phyloP scores from a whole-genome alignment of 2,888 invertebrate species.

The Altica lythri region DNA sequence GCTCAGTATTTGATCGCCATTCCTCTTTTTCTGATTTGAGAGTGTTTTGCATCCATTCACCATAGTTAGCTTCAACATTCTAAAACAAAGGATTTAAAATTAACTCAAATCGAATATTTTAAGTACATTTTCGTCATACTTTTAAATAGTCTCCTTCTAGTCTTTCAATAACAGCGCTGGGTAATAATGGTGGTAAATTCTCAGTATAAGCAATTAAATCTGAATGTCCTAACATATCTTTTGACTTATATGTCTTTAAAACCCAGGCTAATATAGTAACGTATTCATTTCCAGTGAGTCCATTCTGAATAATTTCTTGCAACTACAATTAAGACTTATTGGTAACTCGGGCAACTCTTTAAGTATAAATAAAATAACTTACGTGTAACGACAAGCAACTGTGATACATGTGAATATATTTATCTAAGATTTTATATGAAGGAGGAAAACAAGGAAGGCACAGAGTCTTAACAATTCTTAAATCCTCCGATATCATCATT shows the following conservation, averaged over 20 bases:
- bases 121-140: conserved; percentile 52
- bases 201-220: conserved; percentile 64
- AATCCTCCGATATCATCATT: conserved; percentile 86
- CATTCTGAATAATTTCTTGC: conserved; percentile 84
- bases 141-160: conserved; percentile 83
- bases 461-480: conserved; percentile 86
- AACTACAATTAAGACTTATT: conserved; percentile 59
- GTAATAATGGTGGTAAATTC: conserved; percentile 77
- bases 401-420: conserved; percentile 94
- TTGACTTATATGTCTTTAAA: conserved; percentile 86
- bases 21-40: conserved; percentile 89
- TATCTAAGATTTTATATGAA: conserved; percentile 88
- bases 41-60: conserved; percentile 96
- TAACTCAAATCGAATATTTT: too few relatives aligned
- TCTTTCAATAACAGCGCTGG: conserved; percentile 72
- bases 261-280: conserved; percentile 93
- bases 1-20: conserved; percentile 82
- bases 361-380: conserved; percentile 54
- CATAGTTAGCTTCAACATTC: conserved; percentile 88
- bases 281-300: conserved; percentile 94
- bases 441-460: conserved; percentile 96
- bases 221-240: conserved; percentile 85
- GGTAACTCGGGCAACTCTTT: neutral
- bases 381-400: conserved; percentile 79
- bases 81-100: conserved; percentile 45